Evolutionary conservation across 1,140 invertebrate species (phyloP), one percentile per base, ranked within the genome.

Genomic region (Lutraria rhynchaena): DNA sequence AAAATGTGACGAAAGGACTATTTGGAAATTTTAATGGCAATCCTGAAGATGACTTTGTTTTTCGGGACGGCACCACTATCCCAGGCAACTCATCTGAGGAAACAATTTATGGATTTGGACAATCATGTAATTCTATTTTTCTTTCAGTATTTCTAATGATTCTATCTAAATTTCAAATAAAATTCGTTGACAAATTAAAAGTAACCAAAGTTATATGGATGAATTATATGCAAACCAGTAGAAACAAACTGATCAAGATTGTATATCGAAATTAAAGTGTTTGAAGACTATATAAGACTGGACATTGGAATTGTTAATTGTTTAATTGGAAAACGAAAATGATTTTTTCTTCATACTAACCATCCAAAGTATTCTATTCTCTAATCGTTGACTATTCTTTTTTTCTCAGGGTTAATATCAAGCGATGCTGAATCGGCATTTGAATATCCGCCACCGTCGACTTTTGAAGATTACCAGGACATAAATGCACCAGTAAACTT

Each of bases 1-100:
- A 31, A 27, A 65, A 67, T 24, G 31, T 22, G 17, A 41, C 70
- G n/a, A 55, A 17, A 27, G 82, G 82, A 29, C 37, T 83, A 17
- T 44, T 83, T 19, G 82, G 82, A n/a, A 83, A 83, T 37, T 78
- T 74, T 65, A 70, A 83, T 49, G 74, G 60, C 29, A 35, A 83
- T 44, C 57, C 67, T 15, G 13, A 49, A 22, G 74, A 83, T 55
- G 82, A 83, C 67, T 83, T 83, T 33, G 51, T 74, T 11, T 55
- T 33, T n/a, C 82, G 67, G 37, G 80, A 80, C 44, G 82, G 75
- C 22, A 83, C 55, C 44, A n/a, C 49, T 17, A n/a, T 78, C n/a
- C 22, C 27, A 1, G 15, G 1, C 1, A 73, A 78, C 60, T 17
- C 31, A 19, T 35, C 46, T 24, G 75, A 77, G 19, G 61, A 35